Conservation (phyloP, 53 echinoderm and acorn worm species). For the Stichopus horrens region DNA sequence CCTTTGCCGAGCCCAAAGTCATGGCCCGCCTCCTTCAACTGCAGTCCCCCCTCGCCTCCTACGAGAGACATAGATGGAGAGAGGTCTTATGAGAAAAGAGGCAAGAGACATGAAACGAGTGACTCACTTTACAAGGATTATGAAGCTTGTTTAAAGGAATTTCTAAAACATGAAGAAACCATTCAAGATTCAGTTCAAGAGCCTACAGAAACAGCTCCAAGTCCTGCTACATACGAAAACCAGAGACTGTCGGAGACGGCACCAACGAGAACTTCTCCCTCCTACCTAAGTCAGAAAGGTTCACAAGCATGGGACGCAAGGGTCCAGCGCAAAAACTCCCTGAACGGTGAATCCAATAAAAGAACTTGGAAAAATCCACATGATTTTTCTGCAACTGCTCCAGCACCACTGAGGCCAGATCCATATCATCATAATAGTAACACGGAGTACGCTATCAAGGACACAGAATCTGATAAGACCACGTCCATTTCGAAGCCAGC, state of each 20-base stretch:
- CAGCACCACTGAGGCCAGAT: neutral
- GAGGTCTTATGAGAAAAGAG: neutral
- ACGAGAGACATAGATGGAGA: constrained; percentile 52
- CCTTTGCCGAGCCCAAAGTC: neutral
- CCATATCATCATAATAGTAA: neutral
- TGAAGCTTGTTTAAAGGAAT: neutral
- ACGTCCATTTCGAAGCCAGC: neutral
- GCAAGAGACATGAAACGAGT: constrained; percentile 15
- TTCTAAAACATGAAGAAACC: neutral
- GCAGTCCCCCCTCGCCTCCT: constrained; percentile 63
- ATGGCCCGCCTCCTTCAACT: neutral
- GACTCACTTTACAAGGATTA: constrained; percentile 35
- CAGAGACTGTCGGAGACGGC: constrained; percentile 6
- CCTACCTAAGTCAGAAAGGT: constrained; percentile 21
- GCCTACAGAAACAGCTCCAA: neutral
- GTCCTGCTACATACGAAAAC: neutral
- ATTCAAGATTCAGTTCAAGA: neutral
- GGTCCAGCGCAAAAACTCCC: constrained; percentile 12
- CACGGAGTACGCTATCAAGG: constrained; percentile 6
- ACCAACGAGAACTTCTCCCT: neutral
- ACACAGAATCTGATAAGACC: neutral
- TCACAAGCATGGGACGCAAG: constrained; percentile 51
- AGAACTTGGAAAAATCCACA: constrained; percentile 80
- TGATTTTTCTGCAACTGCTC: constrained; percentile 54
- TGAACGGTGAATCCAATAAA: constrained; percentile 52